Evolutionary conservation across 2,888 invertebrate genomes (phyloP).

Genomic region (Apodemia mormo): DNA sequence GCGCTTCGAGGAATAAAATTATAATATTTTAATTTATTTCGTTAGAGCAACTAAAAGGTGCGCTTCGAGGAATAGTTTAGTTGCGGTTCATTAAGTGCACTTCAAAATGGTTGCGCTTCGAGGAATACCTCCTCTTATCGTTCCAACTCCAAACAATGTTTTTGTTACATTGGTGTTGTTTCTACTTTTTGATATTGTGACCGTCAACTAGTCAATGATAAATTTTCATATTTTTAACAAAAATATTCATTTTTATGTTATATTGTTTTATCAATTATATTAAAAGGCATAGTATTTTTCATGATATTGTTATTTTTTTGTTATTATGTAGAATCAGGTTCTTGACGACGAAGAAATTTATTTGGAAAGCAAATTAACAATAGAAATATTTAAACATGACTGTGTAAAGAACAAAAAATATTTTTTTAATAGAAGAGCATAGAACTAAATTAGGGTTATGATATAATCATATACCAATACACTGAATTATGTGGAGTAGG

Average conservation of each 20-base stretch:
- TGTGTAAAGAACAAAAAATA: conserved; percentile 7
- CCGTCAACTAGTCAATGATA: conserved; percentile 13
- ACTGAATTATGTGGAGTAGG: not conserved
- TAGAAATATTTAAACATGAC: not conserved
- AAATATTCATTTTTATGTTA: not conserved
- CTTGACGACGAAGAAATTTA: not conserved
- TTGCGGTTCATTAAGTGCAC: too few relatives aligned
- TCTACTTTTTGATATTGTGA: conserved; percentile 12
- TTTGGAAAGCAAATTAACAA: conserved; percentile 2
- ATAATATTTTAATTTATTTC: too few relatives aligned
- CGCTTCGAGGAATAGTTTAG: too few relatives aligned
- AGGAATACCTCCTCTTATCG: not conserved
- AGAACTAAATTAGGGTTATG: conserved; percentile 21
- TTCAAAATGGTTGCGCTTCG: too few relatives aligned
- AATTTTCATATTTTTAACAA: conserved; percentile 1
- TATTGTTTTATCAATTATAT: conserved; percentile 2
- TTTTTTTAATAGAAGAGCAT: conserved; percentile 9
- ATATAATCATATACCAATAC: conserved; percentile 28
- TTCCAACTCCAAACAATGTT: not conserved
- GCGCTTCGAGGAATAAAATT: too few relatives aligned
- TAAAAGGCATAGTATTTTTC: not conserved
- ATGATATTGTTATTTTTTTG: not conserved
- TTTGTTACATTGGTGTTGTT: conserved; percentile 3
- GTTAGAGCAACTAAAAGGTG: too few relatives aligned
- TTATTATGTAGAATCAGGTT: not conserved